Evolutionary conservation across 1,140 invertebrate genomes (phyloP).

Genomic region (Odontomachus brunneus): DNA sequence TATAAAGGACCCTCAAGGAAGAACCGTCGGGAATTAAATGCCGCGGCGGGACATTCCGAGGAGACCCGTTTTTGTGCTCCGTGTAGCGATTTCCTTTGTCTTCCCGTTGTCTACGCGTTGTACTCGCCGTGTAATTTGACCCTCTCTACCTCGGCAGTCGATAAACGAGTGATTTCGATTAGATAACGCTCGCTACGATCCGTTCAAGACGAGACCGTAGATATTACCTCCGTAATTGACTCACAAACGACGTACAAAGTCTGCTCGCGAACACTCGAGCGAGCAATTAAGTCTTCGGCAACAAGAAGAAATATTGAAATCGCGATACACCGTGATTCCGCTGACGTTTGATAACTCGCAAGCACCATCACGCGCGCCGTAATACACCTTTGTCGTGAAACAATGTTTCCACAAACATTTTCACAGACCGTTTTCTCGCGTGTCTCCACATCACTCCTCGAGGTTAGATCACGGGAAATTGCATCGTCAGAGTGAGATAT

Average conservation of each 20-base stretch:
- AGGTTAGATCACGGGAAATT: too few species aligned
- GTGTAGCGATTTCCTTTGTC: constrained; percentile 4
- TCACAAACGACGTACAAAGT: constrained; percentile 49
- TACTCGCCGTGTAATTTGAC: constrained; percentile 45
- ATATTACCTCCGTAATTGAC: constrained; percentile 53
- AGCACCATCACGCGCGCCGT: too few species aligned
- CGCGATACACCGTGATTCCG: constrained; percentile 6
- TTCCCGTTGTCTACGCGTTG: constrained; percentile 11
- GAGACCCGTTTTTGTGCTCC: constrained; percentile 8
- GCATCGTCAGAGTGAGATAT: too few species aligned
- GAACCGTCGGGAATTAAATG: not conserved
- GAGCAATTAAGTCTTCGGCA: constrained; percentile 26
- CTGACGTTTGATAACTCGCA: too few species aligned
- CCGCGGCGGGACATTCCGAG: constrained; percentile 8
- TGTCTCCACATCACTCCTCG: too few species aligned
- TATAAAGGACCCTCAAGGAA: not conserved
- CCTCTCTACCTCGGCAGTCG: constrained; percentile 38
- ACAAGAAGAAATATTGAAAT: constrained; percentile 53
- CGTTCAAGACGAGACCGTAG: constrained; percentile 12
- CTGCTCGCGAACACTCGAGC: constrained; percentile 35
- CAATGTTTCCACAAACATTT: not conserved
- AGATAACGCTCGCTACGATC: constrained; percentile 45
- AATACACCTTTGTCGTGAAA: not conserved
- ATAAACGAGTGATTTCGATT: constrained; percentile 60
- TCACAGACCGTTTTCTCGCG: too few species aligned